A percentile compares a stretch with the other conserved stretches of the same genome.
phyloP scores from a whole-genome alignment of 1,140 invertebrate species.

The Piezodorus guildinii region DNA sequence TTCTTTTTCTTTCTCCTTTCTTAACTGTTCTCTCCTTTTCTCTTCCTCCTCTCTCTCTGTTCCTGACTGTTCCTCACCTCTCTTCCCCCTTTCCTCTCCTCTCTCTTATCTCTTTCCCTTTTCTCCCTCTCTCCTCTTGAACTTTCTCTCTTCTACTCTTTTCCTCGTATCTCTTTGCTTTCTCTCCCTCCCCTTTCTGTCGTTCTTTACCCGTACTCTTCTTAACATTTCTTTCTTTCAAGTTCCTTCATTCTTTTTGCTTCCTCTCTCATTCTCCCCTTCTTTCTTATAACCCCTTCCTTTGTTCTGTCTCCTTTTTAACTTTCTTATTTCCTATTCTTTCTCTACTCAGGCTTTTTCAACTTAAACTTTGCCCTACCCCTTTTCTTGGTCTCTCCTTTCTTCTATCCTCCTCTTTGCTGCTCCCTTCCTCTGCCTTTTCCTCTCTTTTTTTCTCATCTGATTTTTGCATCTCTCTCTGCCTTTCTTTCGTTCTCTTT shows the following conservation, averaged over 20 bases:
- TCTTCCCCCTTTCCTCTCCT: neutral
- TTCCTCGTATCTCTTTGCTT: neutral
- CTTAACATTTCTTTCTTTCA: neutral
- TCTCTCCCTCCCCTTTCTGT: neutral
- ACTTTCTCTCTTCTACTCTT: neutral
- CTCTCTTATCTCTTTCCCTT: neutral
- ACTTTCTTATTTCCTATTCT: neutral
- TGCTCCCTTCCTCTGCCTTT: too few relatives aligned
- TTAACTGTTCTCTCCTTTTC: neutral
- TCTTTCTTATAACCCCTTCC: neutral
- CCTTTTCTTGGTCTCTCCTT: neutral
- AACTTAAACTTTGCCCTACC: neutral
- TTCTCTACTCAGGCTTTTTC: neutral
- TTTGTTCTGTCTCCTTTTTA: neutral
- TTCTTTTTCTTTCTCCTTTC: neutral
- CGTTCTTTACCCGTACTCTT: neutral
- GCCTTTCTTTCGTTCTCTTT: neutral
- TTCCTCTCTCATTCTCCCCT: neutral
- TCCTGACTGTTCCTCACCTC: too few relatives aligned
- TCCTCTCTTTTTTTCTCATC: neutral
- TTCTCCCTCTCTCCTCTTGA: neutral
- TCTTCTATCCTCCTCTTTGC: neutral
- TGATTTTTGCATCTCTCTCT: neutral
- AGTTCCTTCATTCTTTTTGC: neutral
- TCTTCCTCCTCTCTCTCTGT: neutral